Percentiles rank a stretch among this genome's conserved stretches.
Conservation (phyloP, 37 sponge, comb jelly and placozoan genomes). For the Ianthella basta region DNA sequence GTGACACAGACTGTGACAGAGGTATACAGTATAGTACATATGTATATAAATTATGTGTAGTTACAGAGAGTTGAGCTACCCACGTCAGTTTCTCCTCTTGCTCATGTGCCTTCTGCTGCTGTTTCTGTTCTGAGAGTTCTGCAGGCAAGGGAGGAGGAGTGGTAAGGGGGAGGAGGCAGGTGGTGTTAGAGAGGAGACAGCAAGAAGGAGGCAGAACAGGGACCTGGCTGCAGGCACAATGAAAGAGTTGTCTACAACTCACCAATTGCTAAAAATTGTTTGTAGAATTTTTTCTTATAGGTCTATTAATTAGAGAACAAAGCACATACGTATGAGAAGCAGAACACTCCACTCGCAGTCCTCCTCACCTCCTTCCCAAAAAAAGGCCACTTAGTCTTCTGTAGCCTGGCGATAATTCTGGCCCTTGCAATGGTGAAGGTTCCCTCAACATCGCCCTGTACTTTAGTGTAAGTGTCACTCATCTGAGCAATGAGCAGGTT, state of each 20-base stretch:
- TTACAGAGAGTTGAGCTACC: neutral
- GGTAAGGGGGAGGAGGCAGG: neutral
- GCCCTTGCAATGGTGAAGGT: constrained; percentile 32
- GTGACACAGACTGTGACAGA: too few species aligned
- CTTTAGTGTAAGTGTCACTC: constrained; percentile 47
- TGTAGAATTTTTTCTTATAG: constrained; percentile 4
- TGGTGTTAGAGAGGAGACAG: neutral
- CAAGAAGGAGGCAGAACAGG: too few species aligned
- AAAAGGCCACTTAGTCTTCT: neutral
- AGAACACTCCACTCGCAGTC: neutral
- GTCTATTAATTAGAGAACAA: neutral
- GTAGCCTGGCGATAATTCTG: constrained; percentile 4
- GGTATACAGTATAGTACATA: too few species aligned
- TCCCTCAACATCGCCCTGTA: constrained; percentile 40
- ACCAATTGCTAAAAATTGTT: neutral
- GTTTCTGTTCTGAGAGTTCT: neutral
- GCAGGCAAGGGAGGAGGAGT: neutral
- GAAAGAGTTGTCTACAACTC: neutral
- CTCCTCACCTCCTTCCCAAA: neutral
- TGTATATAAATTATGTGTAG: too few species aligned
- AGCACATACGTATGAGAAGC: too few species aligned
- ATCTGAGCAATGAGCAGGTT: constrained; percentile 53
- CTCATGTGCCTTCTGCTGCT: neutral
- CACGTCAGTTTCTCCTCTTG: neutral
- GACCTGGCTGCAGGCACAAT: neutral